A percentile compares a stretch with the other conserved stretches of the same genome.
These are phyloP conservation scores for Nipponia nippon DNA, from an alignment of 2,113 vertebrate genomes.

Conservation along the genomic window DNA sequence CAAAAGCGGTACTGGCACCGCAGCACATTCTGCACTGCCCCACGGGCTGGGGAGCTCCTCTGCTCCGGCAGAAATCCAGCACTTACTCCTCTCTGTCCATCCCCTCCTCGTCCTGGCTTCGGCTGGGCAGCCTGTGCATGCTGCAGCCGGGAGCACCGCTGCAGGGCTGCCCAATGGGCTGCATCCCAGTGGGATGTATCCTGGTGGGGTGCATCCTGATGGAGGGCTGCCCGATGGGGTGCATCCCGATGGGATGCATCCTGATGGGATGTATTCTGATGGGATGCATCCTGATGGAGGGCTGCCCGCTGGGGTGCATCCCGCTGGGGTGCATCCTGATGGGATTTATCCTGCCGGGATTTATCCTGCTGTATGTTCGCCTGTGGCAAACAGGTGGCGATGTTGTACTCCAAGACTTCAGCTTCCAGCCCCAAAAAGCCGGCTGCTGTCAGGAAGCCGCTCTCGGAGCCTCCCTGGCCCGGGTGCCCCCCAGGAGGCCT, in stretches of 20 bases:
- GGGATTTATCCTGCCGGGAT: not conserved
- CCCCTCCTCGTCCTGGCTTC: not conserved
- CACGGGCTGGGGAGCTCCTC: not conserved
- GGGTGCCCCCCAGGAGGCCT: not conserved
- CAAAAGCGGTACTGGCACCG: not conserved
- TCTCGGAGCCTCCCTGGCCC: not conserved
- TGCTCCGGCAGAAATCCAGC: not conserved
- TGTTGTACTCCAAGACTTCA: slow-evolving; percentile 57
- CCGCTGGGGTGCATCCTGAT: rapidly evolving
- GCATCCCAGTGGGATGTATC: rapidly evolving
- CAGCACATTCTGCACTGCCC: rapidly evolving
- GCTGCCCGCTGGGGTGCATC: not conserved
- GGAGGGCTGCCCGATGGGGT: not conserved
- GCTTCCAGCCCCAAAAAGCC: not conserved
- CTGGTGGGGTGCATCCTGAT: not conserved
- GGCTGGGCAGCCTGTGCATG: not conserved
- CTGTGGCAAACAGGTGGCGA: slow-evolving; percentile 61
- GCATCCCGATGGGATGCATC: not conserved
- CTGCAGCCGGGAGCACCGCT: not conserved
- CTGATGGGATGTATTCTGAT: rapidly evolving
- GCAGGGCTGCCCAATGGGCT: not conserved
- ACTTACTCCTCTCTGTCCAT: not conserved
- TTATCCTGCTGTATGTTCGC: not conserved
- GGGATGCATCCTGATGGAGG: not conserved
- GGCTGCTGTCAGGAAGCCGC: not conserved